Percentiles rank a stretch among this genome's conserved stretches.
phyloP scores from a whole-genome alignment of 2,113 vertebrate genomes.

The Thalassarche chlororhynchos region DNA sequence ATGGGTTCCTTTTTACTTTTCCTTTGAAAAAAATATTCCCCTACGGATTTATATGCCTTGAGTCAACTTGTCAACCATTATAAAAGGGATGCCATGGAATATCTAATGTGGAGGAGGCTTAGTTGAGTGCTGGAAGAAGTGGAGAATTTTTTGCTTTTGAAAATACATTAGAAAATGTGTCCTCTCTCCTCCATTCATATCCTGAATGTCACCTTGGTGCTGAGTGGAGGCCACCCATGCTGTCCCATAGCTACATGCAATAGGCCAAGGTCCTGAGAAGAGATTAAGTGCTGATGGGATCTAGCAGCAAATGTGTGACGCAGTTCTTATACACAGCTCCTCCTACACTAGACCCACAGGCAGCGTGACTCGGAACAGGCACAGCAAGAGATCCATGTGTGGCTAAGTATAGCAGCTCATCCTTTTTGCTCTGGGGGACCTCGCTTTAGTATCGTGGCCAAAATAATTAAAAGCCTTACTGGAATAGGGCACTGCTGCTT shows the following conservation, averaged over 20 bases:
- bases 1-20: background rate
- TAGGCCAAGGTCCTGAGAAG: background rate
- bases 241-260: background rate
- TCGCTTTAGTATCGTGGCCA: background rate
- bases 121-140: background rate
- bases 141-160: background rate
- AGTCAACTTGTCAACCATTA: conserved; percentile 45
- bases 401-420: background rate
- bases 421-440: background rate
- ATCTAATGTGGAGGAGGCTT: conserved; percentile 3
- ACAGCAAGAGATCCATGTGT: background rate
- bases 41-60: background rate
- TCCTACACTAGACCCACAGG: background rate
- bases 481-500: background rate
- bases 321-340: background rate
- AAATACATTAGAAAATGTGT: background rate
- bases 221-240: background rate
- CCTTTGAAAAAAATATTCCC: background rate
- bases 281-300: background rate
- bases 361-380: background rate
- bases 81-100: conserved; percentile 32
- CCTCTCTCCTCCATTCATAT: background rate
- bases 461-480: background rate
- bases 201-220: background rate
- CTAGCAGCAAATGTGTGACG: background rate